Evolutionary conservation across 2,797 vertebrate genomes (phyloP).

Genomic region (Myotis daubentonii): DNA sequence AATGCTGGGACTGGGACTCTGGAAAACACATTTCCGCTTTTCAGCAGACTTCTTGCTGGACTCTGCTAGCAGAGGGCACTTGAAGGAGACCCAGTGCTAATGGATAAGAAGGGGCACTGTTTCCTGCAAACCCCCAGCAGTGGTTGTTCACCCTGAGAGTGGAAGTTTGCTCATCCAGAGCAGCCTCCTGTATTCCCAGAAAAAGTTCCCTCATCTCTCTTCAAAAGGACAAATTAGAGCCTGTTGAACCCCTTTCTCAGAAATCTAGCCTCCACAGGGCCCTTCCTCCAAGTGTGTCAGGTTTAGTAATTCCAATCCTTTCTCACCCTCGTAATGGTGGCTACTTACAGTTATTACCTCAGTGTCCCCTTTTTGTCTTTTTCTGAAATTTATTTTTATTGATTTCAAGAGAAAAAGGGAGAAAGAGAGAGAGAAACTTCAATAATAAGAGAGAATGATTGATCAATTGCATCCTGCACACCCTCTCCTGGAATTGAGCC

Average conservation of each 20-base stretch:
- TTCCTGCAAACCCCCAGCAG: not conserved
- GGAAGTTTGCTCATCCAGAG: not conserved
- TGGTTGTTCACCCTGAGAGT: not conserved
- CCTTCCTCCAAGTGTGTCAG: not conserved
- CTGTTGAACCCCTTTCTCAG: not conserved
- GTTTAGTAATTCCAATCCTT: not conserved
- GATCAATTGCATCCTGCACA: too few relatives aligned
- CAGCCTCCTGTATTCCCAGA: not conserved
- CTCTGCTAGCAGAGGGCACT: not conserved
- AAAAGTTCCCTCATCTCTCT: rapidly evolving
- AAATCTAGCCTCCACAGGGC: not conserved
- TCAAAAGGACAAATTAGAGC: not conserved
- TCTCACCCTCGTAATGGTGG: not conserved
- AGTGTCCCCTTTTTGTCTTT: not conserved
- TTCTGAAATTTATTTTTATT: too few relatives aligned
- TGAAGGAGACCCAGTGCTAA: not conserved
- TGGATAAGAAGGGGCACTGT: rapidly evolving
- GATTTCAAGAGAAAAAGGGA: too few relatives aligned
- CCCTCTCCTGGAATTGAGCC: too few relatives aligned
- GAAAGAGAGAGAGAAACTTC: too few relatives aligned
- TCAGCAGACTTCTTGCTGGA: not conserved
- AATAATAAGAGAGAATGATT: too few relatives aligned
- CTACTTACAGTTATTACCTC: not conserved
- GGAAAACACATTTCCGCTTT: not conserved
- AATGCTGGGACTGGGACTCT: not conserved